Percentiles rank a stretch among this genome's conserved stretches.
Conservation (phyloP, 2,888 invertebrate genomes). For the Phyllotreta cruciferae region DNA sequence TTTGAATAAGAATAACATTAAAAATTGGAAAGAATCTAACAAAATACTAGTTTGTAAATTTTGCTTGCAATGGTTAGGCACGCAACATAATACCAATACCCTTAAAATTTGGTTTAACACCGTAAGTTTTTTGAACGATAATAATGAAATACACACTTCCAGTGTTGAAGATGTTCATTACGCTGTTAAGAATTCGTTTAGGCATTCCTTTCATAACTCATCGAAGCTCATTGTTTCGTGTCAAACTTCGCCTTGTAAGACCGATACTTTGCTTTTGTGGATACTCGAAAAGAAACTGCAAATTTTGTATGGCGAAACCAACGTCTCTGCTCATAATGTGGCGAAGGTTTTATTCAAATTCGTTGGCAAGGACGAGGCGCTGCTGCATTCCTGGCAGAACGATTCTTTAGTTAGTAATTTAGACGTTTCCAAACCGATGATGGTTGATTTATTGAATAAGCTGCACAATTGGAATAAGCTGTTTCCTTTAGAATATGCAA, state of each 20-base stretch:
- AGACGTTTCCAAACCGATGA: constrained; percentile 68
- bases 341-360: constrained; percentile 68
- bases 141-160: constrained; percentile 44
- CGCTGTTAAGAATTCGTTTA: constrained; percentile 63
- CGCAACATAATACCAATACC: constrained; percentile 58
- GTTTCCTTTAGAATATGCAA: constrained; percentile 65
- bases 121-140: constrained; percentile 57
- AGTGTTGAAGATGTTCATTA: constrained; percentile 64
- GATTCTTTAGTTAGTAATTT: constrained; percentile 64
- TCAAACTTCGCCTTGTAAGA: constrained; percentile 58
- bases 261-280: constrained; percentile 67
- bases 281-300: constrained; percentile 68
- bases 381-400: constrained; percentile 64
- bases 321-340: constrained; percentile 59
- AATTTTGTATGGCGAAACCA: constrained; percentile 56
- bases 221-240: constrained; percentile 66
- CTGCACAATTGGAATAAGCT: constrained; percentile 64
- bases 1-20: constrained; percentile 51
- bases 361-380: constrained; percentile 59
- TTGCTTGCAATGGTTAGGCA: constrained; percentile 68
- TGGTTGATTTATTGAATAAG: constrained; percentile 63
- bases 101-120: constrained; percentile 68
- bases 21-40: constrained; percentile 61
- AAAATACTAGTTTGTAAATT: constrained; percentile 66
- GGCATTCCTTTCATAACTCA: constrained; percentile 63